phyloP scores from a whole-genome alignment of 2,888 invertebrate species.

The Drosophila conformis region DNA sequence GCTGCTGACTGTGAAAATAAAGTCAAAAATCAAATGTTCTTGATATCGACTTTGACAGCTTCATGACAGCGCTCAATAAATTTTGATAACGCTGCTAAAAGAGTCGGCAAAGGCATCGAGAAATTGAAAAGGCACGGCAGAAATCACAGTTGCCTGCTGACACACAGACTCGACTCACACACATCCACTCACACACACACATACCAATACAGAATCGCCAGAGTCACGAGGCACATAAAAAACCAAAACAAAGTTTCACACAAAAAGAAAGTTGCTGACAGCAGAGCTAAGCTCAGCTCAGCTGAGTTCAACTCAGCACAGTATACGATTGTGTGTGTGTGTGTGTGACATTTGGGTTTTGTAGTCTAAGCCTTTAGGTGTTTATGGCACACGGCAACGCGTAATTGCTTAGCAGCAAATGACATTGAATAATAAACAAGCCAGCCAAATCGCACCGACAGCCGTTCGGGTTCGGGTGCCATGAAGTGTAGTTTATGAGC shows the following conservation, averaged over 20 bases:
- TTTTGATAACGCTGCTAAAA: conserved; percentile 75
- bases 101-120: conserved; percentile 40
- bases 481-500: conserved; percentile 59
- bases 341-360: conserved; percentile 28
- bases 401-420: conserved; percentile 64
- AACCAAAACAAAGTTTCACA: conserved; percentile 57
- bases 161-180: conserved; percentile 1
- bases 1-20: conserved; percentile 71
- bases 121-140: conserved; percentile 55
- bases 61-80: conserved; percentile 83
- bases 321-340: conserved; percentile 3
- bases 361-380: conserved; percentile 63
- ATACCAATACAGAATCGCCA: conserved; percentile 5
- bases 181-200: conserved; percentile 3
- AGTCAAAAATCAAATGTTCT: conserved; percentile 82
- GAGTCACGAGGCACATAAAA: conserved; percentile 51
- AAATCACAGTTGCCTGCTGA: conserved; percentile 47
- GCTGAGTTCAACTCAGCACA: conserved; percentile 31
- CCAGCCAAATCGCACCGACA: conserved; percentile 19
- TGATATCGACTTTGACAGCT: conserved; percentile 82
- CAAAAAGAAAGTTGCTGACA: conserved; percentile 61
- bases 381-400: conserved; percentile 60
- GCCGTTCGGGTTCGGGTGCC: neutral
- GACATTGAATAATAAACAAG: conserved; percentile 72
- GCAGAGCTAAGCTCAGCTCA: conserved; percentile 63